Evolutionary conservation across 2,888 invertebrate species (phyloP), one percentile per base, ranked within the genome.

Genomic region (Drosophila kokeensis): DNA sequence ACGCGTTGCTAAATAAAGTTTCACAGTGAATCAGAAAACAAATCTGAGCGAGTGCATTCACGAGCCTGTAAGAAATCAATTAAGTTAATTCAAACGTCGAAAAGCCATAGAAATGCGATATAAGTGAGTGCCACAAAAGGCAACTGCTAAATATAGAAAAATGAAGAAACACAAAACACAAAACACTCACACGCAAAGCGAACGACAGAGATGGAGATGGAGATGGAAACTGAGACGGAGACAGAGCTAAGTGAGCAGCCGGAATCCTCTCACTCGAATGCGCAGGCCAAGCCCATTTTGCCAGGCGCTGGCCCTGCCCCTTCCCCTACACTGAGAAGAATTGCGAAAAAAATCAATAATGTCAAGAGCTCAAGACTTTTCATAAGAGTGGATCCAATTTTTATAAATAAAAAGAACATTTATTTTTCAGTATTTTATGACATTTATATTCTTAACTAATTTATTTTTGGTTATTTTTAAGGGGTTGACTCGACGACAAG

Each of bases 281-380:
- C 71, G 65, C 68, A 87, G 86, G 68, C 90, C 85, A 87, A 85
- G 72, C 87, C 85, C 85, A 89, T 89, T 87, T 81, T 54, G 75
- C 21, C 64, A 30, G 60, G 48, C 40, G 58, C 55, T 75, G 66
- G 64, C 61, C 67, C 69, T 64, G 65, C 79, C 73, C 45, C 69
- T 62, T 42, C 42, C 30, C 24, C 34, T 71, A 50, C 78, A 82
- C 82, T 73, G 27, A 30, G 45, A 55, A 21, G 64, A 77, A 61
- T 3, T 15, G 2, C 15, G n/a, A 8, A 24, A 11, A 6, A 42
- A 34, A 40, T n/a, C 15, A 15, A 38, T 27, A 18, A 18, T 11
- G 18, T 11, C 1, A 24, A 13, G 4, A 24, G n/a, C 10, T n/a
- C 10, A 10, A n/a, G 2, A 10, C 10, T 4, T 8, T 24, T 10